These are phyloP conservation scores for Brachionus koreanus DNA, from an alignment of 1,140 invertebrate genomes.

Conservation along the genomic window DNA sequence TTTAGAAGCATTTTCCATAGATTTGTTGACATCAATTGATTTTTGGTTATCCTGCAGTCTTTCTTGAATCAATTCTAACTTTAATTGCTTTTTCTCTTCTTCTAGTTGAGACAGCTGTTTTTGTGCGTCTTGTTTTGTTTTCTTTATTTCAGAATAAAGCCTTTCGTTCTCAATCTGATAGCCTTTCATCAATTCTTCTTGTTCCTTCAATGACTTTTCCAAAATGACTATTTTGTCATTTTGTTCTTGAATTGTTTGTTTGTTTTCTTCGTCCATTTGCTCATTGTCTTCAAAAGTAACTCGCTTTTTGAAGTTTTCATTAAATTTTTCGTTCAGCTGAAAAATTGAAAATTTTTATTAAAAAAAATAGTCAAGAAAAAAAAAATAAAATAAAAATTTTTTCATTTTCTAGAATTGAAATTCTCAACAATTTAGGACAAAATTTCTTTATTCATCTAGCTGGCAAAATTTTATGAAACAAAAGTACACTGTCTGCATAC, in stretches of 20 bases:
- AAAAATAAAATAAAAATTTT: no score
- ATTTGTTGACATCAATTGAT: not conserved
- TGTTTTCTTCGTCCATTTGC: not conserved
- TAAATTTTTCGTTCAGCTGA: constrained; percentile 17
- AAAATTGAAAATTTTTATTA: not conserved
- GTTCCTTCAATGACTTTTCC: not conserved
- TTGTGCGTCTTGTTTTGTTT: not conserved
- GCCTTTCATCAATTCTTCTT: constrained; percentile 8
- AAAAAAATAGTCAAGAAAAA: no score
- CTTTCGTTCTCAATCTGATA: constrained; percentile 12
- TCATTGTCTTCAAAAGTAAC: not conserved
- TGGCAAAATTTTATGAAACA: no score
- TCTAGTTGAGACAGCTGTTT: not conserved
- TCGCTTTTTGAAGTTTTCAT: constrained; percentile 11
- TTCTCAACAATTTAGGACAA: no score
- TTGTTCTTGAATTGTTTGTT: not conserved
- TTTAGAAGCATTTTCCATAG: not conserved
- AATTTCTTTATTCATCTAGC: no score
- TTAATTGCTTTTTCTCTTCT: constrained; percentile 4
- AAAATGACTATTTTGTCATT: not conserved
- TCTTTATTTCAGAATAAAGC: constrained; percentile 1
- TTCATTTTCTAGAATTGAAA: no score
- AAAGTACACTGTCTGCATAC: not conserved
- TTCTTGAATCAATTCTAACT: not conserved
- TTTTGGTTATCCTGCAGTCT: not conserved